Conservation (phyloP, 1,140 invertebrate species). For the Samia ricini region DNA sequence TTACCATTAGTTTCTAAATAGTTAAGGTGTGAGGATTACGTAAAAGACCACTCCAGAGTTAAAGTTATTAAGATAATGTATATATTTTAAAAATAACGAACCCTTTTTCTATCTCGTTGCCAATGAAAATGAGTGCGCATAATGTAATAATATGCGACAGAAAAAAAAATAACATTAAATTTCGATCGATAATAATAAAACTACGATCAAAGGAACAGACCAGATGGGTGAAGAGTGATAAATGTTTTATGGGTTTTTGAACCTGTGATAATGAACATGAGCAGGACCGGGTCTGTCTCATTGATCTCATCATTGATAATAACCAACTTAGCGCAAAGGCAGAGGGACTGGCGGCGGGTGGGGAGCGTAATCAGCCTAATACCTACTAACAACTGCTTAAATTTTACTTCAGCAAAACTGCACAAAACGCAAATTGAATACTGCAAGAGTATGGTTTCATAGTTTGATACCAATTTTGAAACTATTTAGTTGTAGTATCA, state of each 20-base stretch:
- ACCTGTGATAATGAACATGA: background rate
- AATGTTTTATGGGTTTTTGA: background rate
- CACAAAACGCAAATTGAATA: background rate
- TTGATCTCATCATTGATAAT: conserved; percentile 20
- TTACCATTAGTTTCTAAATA: conserved; percentile 13
- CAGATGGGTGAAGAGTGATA: conserved; percentile 3
- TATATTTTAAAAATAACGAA: conserved; percentile 16
- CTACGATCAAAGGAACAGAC: conserved; percentile 29
- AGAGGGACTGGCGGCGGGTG: conserved; percentile 16
- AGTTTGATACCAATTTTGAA: background rate
- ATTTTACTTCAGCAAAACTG: background rate
- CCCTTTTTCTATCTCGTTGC: conserved; percentile 24
- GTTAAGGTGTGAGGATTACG: conserved; percentile 27
- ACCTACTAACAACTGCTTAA: conserved; percentile 10
- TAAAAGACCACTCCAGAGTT: conserved; percentile 34
- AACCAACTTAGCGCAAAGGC: conserved; percentile 16
- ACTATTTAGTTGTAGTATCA: too few relatives aligned
- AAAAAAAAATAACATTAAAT: conserved; percentile 24
- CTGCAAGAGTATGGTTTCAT: background rate
- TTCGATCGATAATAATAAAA: conserved; percentile 17
- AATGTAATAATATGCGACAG: conserved; percentile 31
- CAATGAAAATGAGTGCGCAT: conserved; percentile 32
- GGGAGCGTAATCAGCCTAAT: too few relatives aligned
- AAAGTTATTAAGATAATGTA: conserved; percentile 24
- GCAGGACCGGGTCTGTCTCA: conserved; percentile 17